A percentile compares a stretch with the other conserved stretches of the same genome.
phyloP scores from a whole-genome alignment of 1,140 invertebrate genomes.

The Ctenoplectra terminalis region DNA sequence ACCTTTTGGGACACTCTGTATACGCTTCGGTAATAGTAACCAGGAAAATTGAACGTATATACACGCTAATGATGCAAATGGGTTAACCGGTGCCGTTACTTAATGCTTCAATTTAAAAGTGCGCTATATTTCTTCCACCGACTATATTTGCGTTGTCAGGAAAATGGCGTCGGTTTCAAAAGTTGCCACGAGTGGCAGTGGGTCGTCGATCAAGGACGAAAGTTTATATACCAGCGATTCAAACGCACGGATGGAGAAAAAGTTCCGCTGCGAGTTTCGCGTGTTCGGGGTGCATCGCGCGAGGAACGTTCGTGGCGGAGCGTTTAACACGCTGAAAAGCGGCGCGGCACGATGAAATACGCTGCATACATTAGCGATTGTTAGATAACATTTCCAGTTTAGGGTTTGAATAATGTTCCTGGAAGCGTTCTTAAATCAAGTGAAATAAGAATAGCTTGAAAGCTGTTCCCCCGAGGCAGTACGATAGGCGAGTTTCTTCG shows the following conservation, averaged over 20 bases:
- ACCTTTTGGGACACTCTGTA: too few relatives aligned
- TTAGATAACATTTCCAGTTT: conserved; percentile 40
- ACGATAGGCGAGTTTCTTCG: background rate
- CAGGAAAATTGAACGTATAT: too few relatives aligned
- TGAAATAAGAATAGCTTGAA: conserved; percentile 26
- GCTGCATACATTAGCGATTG: conserved; percentile 24
- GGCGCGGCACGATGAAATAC: conserved; percentile 2
- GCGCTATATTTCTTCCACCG: too few relatives aligned
- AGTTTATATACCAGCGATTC: too few relatives aligned
- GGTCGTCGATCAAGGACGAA: too few relatives aligned
- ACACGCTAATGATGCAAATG: too few relatives aligned
- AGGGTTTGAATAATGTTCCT: conserved; percentile 35
- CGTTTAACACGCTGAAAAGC: conserved; percentile 45
- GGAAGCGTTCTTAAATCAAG: conserved; percentile 37
- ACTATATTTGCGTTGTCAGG: too few relatives aligned
- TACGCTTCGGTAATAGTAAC: too few relatives aligned
- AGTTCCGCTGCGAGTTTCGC: conserved; percentile 42
- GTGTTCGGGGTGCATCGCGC: conserved; percentile 53
- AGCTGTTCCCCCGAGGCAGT: background rate
- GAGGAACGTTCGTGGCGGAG: conserved; percentile 31
- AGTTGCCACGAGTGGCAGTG: too few relatives aligned
- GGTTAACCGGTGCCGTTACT: too few relatives aligned
- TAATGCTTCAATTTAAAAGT: too few relatives aligned
- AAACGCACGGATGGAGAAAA: conserved; percentile 24
- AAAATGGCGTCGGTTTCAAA: too few relatives aligned